Base-by-base conservation (phyloP, 2,113 vertebrate genomes). In the Rhinoptilus africanus region DNA sequence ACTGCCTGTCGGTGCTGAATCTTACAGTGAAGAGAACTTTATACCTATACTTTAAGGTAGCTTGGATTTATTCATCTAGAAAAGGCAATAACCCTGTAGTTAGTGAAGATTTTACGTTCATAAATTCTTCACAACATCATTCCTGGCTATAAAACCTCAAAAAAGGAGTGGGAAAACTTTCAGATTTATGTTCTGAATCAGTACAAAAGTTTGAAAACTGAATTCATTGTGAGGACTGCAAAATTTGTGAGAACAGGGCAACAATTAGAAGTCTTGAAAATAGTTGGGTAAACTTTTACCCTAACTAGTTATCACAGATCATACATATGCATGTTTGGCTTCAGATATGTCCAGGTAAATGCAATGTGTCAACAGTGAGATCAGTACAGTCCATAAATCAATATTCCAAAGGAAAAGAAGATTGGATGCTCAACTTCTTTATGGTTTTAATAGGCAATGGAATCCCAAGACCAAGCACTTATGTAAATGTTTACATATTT, bases 21-120 rank as follows among this genome's bases (percentile, higher is more conserved):
- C 63, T 76, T 92, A 34, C 7, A 78, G 47, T 74, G 84, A 92
- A 43, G 22, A 92, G 74, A 97, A 96, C 84, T 97, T 97, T 88
- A 86, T 95, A 93, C 66, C 32, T 90, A 12, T 69, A 37, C 30
- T 91, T 84, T 89, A 80, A 95, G 79, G 89, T 94, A 96, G 20
- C 37, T 86, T 92, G 80, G 74, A 97, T 98, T 97, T 97, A 98
- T 97, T 97, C 45, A 64, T 94, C 77, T 95, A 69, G 86, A 92
- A 97, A 96, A 97, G 24, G 88, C 50, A 98, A 89, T 97, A 98
- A 88, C 64, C 32, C 72, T 51, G 64, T 95, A 95, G 83, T 98
- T 98, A 97, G 91, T 69, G 68, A 89, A 96, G 90, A 96, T 94
- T 97, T 97, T 80, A 69, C 6, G 0, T 84, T 96, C 95, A 95